Percentiles rank a stretch among this genome's conserved stretches.
phyloP scores from a whole-genome alignment of 2,888 invertebrate species.

The Euphydryas editha region DNA sequence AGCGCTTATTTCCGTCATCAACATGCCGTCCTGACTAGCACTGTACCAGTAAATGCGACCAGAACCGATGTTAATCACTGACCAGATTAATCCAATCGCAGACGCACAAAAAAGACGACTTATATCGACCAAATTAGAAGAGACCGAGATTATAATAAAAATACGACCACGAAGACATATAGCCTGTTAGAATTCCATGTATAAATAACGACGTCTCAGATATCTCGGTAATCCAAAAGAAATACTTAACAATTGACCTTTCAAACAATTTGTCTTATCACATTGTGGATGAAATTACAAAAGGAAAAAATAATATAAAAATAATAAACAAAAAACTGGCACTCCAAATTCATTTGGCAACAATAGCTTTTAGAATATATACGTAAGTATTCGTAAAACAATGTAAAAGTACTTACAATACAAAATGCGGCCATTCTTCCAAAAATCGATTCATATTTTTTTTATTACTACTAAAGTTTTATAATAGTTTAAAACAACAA shows the following conservation, averaged over 20 bases:
- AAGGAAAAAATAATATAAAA: background rate
- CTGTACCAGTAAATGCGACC: conserved; percentile 52
- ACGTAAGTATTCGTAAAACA: background rate
- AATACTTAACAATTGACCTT: conserved; percentile 5
- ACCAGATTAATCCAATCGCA: conserved; percentile 40
- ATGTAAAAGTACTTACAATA: conserved; percentile 52
- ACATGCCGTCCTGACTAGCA: conserved; percentile 58
- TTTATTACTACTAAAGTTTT: background rate
- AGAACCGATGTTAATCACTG: conserved; percentile 58
- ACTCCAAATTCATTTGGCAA: no score
- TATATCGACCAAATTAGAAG: conserved; percentile 29
- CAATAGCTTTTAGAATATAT: background rate
- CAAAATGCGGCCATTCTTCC: conserved; percentile 51
- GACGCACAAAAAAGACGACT: conserved; percentile 36
- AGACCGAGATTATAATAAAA: conserved; percentile 35
- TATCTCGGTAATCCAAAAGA: conserved; percentile 9
- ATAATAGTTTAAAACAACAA: background rate
- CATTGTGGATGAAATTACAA: background rate
- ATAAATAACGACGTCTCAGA: conserved; percentile 21
- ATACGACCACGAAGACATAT: conserved; percentile 33
- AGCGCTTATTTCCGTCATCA: conserved; percentile 82
- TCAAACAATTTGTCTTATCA: background rate
- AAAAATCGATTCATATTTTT: conserved; percentile 52
- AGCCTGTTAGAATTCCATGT: conserved; percentile 24
- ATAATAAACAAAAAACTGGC: background rate